These are phyloP conservation scores for Acestrorhynchus altus DNA, from an alignment of 2,797 vertebrate species.

Conservation along the genomic window DNA sequence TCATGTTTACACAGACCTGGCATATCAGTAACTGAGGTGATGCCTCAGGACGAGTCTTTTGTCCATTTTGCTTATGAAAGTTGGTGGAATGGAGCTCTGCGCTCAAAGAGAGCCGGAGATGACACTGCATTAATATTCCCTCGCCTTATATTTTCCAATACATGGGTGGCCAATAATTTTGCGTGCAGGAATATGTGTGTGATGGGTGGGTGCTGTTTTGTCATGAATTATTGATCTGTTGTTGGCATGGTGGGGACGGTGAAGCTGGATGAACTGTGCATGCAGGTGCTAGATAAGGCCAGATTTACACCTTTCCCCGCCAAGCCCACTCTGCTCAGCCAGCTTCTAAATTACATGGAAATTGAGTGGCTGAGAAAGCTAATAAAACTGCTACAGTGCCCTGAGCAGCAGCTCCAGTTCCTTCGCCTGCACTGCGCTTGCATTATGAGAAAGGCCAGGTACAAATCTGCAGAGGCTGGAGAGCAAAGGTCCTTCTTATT, in stretches of 20 bases:
- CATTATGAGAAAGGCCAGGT: conserved; percentile 49
- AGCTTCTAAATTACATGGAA: conserved; percentile 84
- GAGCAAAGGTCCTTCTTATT: conserved; percentile 13
- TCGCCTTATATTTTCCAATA: conserved; percentile 76
- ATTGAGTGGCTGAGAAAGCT: conserved; percentile 80
- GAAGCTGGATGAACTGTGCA: conserved; percentile 79
- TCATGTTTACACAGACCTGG: conserved; percentile 25
- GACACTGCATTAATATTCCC: conserved; percentile 72
- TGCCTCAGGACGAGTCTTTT: conserved; percentile 20
- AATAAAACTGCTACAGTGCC: conserved; percentile 76
- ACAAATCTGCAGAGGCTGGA: conserved; percentile 28
- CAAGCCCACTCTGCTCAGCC: conserved; percentile 75
- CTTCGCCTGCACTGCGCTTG: conserved; percentile 68
- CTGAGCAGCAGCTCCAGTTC: conserved; percentile 60
- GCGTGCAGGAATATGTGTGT: conserved; percentile 13
- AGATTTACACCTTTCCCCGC: conserved; percentile 84
- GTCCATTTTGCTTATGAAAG: conserved; percentile 8
- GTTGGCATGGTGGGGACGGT: conserved; percentile 60
- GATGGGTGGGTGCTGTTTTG: conserved; percentile 70
- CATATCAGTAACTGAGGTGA: not conserved
- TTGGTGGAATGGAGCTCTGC: conserved; percentile 52
- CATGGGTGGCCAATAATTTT: conserved; percentile 75
- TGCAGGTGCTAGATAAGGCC: conserved; percentile 84
- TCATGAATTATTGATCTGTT: conserved; percentile 86
- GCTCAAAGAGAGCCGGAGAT: conserved; percentile 58